Percentiles rank a stretch among this genome's conserved stretches.
These are phyloP conservation scores for Subanguina moxae DNA, from an alignment of 1,140 invertebrate genomes.

Conservation along the genomic window DNA sequence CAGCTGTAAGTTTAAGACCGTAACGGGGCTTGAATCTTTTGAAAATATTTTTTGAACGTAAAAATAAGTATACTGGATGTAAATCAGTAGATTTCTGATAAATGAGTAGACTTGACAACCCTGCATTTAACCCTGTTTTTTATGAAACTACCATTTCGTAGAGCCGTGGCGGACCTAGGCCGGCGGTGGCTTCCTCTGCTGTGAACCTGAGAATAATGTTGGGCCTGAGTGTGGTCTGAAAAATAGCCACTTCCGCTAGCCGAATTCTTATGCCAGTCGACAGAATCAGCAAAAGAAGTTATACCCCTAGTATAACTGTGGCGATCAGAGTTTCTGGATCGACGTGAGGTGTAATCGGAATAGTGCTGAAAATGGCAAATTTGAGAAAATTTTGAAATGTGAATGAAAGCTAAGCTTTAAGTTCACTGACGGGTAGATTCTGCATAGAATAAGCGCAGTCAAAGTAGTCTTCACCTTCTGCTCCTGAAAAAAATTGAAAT, in stretches of 20 bases:
- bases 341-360: background rate
- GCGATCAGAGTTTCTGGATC: background rate
- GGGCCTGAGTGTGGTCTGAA: conserved; percentile 26
- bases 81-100: no score
- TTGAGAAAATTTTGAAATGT: background rate
- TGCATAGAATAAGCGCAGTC: conserved; percentile 14
- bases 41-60: no score
- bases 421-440: conserved; percentile 8
- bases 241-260: conserved; percentile 30
- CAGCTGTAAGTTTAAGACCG: no score
- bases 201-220: conserved; percentile 12
- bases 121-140: no score
- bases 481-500: background rate
- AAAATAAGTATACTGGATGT: no score
- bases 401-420: background rate
- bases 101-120: no score
- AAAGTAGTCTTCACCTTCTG: background rate
- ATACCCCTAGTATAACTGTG: conserved; percentile 9
- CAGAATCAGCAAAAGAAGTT: background rate
- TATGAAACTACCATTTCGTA: conserved; percentile 32
- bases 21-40: no score
- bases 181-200: conserved; percentile 18
- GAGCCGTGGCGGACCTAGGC: conserved; percentile 39
- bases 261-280: conserved; percentile 11
- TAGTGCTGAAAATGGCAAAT: background rate